Base-by-base conservation (phyloP, 1,140 invertebrate genomes). In the Zaprionus ghesquierei region DNA sequence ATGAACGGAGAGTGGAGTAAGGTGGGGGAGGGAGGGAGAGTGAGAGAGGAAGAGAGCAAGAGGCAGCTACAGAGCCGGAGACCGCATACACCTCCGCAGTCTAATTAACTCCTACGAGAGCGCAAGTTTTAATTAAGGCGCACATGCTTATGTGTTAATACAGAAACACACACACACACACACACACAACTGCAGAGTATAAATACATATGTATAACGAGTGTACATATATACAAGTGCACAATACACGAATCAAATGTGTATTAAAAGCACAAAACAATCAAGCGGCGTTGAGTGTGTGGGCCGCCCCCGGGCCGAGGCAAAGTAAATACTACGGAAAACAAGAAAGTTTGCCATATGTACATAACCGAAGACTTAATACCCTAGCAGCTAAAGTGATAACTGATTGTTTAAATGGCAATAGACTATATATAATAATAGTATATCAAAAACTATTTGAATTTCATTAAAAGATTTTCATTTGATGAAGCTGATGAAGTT, bases 91-190 rank as follows among this genome's bases (percentile, higher is more conserved):
- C 84, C 84, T 89, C 84, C 84, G 79, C 84, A 87, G 80, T 89
- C 84, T 87, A 87, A 87, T 87, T 87, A 87, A 87, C 84, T 89
- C 84, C 84, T 84, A 87, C 82, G 82, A 89, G 76, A 27, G 51
- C 66, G 29, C 79, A 51, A 50, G 60, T 72, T 80, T 76, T 85
- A 87, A 87, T 86, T 86, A 86, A 87, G 63, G 70, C 75, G 64
- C 68, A 77, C 63, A 81, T 77, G 58, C 62, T 60, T 56, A 74
- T 53, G 58, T 46, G 50, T 66, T 58, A n/a, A n/a, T 23, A 53
- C 54, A 66, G 20, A 23, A 60, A 41, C 13, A 56, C 72, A 22
- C 31, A 53, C 71, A 51, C 59, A 54, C 46, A 25, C 18, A 31
- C 65, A 41, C 13, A 44, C 66, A 41, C 66, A 50, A 29, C 33